Evolutionary conservation across 1,140 invertebrate genomes (phyloP), one percentile per base, ranked within the genome.

Genomic region (Meloidogyne floridensis): DNA sequence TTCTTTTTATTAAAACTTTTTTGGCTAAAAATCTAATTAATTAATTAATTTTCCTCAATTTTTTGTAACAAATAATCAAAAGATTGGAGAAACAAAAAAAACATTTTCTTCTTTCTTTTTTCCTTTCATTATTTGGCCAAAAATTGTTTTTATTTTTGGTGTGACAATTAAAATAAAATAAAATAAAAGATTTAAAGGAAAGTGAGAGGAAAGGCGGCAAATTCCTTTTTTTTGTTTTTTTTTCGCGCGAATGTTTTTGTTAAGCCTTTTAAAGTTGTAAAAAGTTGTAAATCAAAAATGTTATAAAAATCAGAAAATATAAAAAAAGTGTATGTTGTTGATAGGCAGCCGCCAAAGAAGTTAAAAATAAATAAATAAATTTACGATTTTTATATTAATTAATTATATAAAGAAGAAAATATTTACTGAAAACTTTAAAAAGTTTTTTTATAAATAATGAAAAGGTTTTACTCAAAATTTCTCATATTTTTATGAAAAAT

Each of bases 61-160:
- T 65, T 65, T 65, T 65, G 15, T n/a, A 65, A 65, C 7, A 65
- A 15, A 59, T 15, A 59, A 2, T 15, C 11, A 59, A 4, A 15
- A 15, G 59, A 65, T 15, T n/a, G 76, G 69, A 18, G n/a, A 59
- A 47, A 18, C 9, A 32, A 75, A 77, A 7, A 73, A 43, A 77
- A 56, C 70, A n/a, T 43, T 79, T 80, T 75, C 32, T 32, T 76
- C 32, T 32, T 76, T 76, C 6, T 59, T 6, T 11, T 78, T 78
- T 72, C 2, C 51, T 77, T 15, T 54, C 75, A 5, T 70, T 74
- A 20, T 78, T 65, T n/a, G 59, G 15, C 59, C 15, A 65, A 65
- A 72, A 78, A 77, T 70, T 11, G 4, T 69, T 70, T 43, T 80
- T 59, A 0, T 65, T 65, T 65, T 65, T 65, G n/a, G 59, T 65